A percentile compares a stretch with the other conserved stretches of the same genome.
Conservation (phyloP, 2,888 invertebrate species). For the Lypha dubia region DNA sequence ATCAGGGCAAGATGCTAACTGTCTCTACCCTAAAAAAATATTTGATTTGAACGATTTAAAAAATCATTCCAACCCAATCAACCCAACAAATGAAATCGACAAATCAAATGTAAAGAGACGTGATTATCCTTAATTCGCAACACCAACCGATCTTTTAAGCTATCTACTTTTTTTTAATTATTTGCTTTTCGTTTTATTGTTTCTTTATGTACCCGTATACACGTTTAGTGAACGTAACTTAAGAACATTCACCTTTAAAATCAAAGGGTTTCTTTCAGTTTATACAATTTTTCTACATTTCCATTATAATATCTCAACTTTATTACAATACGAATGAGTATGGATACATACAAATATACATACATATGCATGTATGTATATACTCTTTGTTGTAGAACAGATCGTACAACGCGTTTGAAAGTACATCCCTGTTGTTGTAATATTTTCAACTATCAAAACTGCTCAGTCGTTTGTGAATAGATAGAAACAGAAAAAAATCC, state of each 20-base stretch:
- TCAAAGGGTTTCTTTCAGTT: constrained; percentile 55
- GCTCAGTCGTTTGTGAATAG: constrained; percentile 32
- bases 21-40: no score
- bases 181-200: background rate
- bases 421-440: constrained; percentile 25
- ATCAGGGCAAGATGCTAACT: no score
- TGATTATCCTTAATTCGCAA: constrained; percentile 38
- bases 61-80: no score
- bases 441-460: constrained; percentile 49
- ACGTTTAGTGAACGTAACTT: constrained; percentile 64
- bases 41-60: no score
- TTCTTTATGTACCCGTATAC: constrained; percentile 5
- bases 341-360: background rate
- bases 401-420: constrained; percentile 36
- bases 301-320: constrained; percentile 27
- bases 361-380: background rate
- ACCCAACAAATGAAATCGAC: no score
- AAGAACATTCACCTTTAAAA: constrained; percentile 69
- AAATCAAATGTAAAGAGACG: background rate
- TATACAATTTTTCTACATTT: constrained; percentile 37
- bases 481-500: constrained; percentile 59
- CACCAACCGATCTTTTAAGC: constrained; percentile 9
- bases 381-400: constrained; percentile 16
- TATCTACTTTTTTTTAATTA: no score
- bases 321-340: constrained; percentile 24